A percentile compares a stretch with the other conserved stretches of the same genome.
These are phyloP conservation scores for Spilarctia lutea DNA, from an alignment of 2,888 invertebrate genomes.

Conservation along the genomic window DNA sequence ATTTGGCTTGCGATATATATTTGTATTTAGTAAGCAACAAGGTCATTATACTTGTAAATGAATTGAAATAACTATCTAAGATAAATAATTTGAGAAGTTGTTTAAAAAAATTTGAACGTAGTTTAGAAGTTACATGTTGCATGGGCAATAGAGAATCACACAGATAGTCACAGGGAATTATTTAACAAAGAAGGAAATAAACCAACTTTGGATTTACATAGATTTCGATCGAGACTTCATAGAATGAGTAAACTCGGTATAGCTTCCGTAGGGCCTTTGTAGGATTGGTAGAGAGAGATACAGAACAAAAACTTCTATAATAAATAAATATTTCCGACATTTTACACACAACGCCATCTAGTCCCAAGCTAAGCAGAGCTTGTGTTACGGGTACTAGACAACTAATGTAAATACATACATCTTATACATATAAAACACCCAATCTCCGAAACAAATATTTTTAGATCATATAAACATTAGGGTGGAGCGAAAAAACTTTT, in stretches of 20 bases:
- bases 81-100: neutral
- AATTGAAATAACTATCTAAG: neutral
- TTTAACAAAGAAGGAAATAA: neutral
- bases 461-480: too few species aligned
- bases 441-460: too few species aligned
- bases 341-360: too few species aligned
- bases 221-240: neutral
- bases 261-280: neutral
- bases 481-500: too few species aligned
- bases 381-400: too few species aligned
- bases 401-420: too few species aligned
- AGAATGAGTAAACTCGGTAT: too few species aligned
- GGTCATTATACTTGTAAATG: slow-evolving; percentile 9
- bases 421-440: too few species aligned
- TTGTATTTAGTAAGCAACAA: slow-evolving; percentile 11
- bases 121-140: neutral
- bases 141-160: neutral
- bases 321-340: too few species aligned
- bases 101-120: neutral
- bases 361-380: too few species aligned
- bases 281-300: too few species aligned
- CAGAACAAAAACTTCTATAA: too few species aligned
- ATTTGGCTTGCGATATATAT: slow-evolving; percentile 7
- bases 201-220: neutral
- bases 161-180: neutral